Evolutionary conservation across 1,140 invertebrate genomes (phyloP), one percentile per base, ranked within the genome.

Genomic region (Antheraea pernyi): DNA sequence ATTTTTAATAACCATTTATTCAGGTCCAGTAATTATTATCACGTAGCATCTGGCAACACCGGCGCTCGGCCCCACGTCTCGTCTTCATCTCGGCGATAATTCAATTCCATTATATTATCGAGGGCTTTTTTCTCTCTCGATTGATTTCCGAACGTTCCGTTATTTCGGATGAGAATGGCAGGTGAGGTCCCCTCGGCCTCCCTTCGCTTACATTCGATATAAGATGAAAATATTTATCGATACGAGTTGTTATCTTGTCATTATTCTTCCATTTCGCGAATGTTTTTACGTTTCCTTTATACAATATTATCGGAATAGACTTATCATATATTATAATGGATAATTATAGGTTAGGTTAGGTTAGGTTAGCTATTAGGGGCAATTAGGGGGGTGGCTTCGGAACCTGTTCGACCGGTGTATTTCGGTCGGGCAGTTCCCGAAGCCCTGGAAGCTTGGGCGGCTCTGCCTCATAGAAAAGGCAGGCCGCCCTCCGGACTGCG

Each of bases 81-180:
- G 75, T 80, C 85, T 84, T 82, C 82, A 82, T 84, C 78, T 80
- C 75, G 67, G 76, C 74, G 85, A 91, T 91, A 87, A 91, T 91
- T 89, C 85, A 85, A 89, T 91, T 88, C 85, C 72, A 87, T 91
- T 87, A 88, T 89, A 84, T 84, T 83, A 85, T 83, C 70, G 77
- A 75, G 80, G 77, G 76, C 80, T 79, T 85, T 88, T 86, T 85
- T 82, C 79, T 78, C 82, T 77, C 75, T 81, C 84, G 81, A 88
- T 87, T 89, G 84, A 85, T 85, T 85, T 76, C 65, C 53, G 59
- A 72, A 68, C 75, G 75, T 69, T 74, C 76, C 53, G 7, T 36
- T 19, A 19, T 80, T 83, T 80, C 64, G 79, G 11, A 80, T 76
- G 66, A 73, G 69, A 76, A 59, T 65, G 82, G 74, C 82, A 85